Conservation (phyloP, 1,140 invertebrate genomes). For the Ooceraea biroi region DNA sequence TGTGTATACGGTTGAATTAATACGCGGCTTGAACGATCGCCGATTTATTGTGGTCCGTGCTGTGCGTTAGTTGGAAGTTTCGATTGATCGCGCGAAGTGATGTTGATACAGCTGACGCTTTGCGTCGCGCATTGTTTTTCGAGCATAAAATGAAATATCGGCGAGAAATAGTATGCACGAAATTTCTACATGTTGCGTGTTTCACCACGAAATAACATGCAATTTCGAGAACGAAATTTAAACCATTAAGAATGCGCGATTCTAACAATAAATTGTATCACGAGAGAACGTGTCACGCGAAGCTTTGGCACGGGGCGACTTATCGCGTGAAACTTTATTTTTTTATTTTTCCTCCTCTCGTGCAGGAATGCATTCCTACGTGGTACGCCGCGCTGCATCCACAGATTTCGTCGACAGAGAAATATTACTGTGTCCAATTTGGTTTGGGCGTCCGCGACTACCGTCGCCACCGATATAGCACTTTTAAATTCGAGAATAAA, state of each 20-base stretch:
- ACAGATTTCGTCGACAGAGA: constrained; percentile 10
- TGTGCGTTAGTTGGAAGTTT: constrained; percentile 31
- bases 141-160: constrained; percentile 49
- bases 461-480: constrained; percentile 11
- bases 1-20: constrained; percentile 38
- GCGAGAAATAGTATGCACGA: not conserved
- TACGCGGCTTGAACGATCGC: constrained; percentile 26
- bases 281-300: not conserved
- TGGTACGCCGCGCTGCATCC: not conserved
- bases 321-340: not conserved
- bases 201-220: constrained; percentile 12
- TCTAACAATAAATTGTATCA: not conserved
- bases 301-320: not conserved
- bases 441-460: not conserved
- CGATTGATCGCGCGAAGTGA: constrained; percentile 54
- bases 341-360: not conserved
- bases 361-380: not conserved
- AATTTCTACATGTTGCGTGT: constrained; percentile 27
- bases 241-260: not conserved
- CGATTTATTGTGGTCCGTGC: constrained; percentile 42
- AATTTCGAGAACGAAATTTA: not conserved
- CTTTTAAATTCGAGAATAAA: constrained; percentile 58
- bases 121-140: constrained; percentile 41
- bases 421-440: constrained; percentile 49
- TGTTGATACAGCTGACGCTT: constrained; percentile 59